Evolutionary conservation across 2,888 invertebrate species (phyloP).

Genomic region (Parochlus steinenii): DNA sequence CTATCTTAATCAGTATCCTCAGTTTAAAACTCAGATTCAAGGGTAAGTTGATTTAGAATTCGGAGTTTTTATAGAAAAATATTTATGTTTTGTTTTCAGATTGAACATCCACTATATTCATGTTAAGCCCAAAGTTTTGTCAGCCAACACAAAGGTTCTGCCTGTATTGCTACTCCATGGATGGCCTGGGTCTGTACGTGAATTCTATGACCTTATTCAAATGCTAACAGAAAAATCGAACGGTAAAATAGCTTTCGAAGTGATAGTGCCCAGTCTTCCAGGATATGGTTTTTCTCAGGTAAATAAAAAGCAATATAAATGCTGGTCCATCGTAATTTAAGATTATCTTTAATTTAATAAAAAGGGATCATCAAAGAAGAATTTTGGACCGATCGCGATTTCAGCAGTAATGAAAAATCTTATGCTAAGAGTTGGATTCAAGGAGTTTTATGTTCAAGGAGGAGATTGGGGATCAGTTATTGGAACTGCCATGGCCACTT

Average conservation of each 20-base stretch:
- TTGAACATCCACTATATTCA: constrained; percentile 61
- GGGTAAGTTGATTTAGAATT: constrained; percentile 24
- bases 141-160: constrained; percentile 32
- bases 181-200: constrained; percentile 72
- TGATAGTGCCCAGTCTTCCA: constrained; percentile 49
- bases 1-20: constrained; percentile 54
- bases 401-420: constrained; percentile 43
- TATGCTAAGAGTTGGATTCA: constrained; percentile 47
- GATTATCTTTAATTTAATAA: too few relatives aligned
- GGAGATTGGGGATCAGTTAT: constrained; percentile 71
- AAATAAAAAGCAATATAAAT: constrained; percentile 13
- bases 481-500: constrained; percentile 39
- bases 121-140: constrained; percentile 36
- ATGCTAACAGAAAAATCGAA: constrained; percentile 36
- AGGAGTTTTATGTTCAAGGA: constrained; percentile 51
- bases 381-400: constrained; percentile 38
- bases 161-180: constrained; percentile 64
- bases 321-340: too few relatives aligned
- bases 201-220: constrained; percentile 63
- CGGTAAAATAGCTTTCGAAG: constrained; percentile 47
- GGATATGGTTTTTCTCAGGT: constrained; percentile 56
- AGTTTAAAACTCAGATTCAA: constrained; percentile 60
- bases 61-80: constrained; percentile 1
- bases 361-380: constrained; percentile 36
- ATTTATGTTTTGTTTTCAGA: neutral